Base-by-base conservation (phyloP, 2,797 vertebrate genomes). In the Pelochelys cantorii region DNA sequence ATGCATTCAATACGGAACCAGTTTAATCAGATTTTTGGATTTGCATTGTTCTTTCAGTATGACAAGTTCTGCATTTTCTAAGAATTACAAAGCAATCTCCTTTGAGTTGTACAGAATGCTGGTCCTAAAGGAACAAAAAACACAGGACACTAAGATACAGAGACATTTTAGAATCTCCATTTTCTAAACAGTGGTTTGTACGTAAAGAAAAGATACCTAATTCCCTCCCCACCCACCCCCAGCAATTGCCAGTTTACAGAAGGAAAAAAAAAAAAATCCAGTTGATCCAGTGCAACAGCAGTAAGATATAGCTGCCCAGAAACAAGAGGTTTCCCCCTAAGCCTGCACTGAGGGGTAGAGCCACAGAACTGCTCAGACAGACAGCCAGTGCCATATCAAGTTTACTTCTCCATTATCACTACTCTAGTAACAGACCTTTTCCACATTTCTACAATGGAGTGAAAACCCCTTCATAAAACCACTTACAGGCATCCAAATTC, bases 1-100 rank as follows among this genome's bases (percentile, higher is more conserved):
- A 90, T 79, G 92, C 77, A n/a, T 95, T 97, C 94, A 81, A 93
- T 92, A 97, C 80, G 93, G 96, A 96, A 95, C 89, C 96, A 96
- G 86, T 97, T 97, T 97, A 97, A 97, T 97, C 93, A 92, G 95
- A 3, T 71, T 95, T 95, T 8, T 31, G 53, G 93, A 83, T 95
- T 96, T 94, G 91, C 83, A 94, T 90, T 0, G 2, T 60, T 95
- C 94, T 94, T 96, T 71, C 93, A 93, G 86, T 88, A 94, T 93
- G 92, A 96, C 96, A 96, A 83, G 65, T 94, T 95, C 84, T 90
- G 95, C 88, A 15, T 97, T 97, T 89, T 93, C 87, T 96, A 96
- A 91, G 84, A 94, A 94, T 94, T 94, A 97, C 96, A 96, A 95
- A 97, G 87, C 95, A 90, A 93, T 95, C 88, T 62, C 68, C 42